Evolutionary conservation across 2,797 vertebrate genomes (phyloP).

Genomic region (Numenius phaeopus): DNA sequence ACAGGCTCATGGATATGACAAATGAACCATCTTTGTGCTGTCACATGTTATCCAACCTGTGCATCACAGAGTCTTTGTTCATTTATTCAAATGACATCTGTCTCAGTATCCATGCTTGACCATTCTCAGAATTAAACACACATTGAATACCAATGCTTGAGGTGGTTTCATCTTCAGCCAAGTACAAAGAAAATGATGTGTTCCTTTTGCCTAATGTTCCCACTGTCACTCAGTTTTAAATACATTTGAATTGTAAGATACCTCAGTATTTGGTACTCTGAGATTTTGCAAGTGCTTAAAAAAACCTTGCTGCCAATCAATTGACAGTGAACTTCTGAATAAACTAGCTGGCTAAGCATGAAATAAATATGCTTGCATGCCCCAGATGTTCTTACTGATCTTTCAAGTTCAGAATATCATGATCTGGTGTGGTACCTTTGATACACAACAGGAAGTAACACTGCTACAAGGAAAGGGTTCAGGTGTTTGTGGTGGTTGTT

Average conservation of each 20-base stretch:
- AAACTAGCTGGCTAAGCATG: background rate
- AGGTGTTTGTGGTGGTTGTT: background rate
- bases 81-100: slow-evolving; percentile 3
- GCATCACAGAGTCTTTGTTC: background rate
- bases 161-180: background rate
- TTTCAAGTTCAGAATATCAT: background rate
- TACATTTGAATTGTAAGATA: background rate
- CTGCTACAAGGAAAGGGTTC: background rate
- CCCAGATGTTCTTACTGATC: background rate
- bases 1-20: background rate
- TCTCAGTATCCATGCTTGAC: background rate
- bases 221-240: background rate
- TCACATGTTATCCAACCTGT: background rate
- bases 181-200: background rate
- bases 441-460: background rate
- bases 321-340: background rate
- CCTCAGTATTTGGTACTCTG: background rate
- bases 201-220: background rate
- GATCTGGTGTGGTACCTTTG: background rate
- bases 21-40: background rate
- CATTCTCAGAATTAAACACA: background rate
- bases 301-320: background rate
- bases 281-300: background rate
- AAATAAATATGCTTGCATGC: background rate
- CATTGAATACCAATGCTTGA: background rate